A percentile compares a stretch with the other conserved stretches of the same genome.
Evolutionary conservation across 2,113 vertebrate genomes (phyloP).

Genomic region (Edolisoma coerulescens): DNA sequence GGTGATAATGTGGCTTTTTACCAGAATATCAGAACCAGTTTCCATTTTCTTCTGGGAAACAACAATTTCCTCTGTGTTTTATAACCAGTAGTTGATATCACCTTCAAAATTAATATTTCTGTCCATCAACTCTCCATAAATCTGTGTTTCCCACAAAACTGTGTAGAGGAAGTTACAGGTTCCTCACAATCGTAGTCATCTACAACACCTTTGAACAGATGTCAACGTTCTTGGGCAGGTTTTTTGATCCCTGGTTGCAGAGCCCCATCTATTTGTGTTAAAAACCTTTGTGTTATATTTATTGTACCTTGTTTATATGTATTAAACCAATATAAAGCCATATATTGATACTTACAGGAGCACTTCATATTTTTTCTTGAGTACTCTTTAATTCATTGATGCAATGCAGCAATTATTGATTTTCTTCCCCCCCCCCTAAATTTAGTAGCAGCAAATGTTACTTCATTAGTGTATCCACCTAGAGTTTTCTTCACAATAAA

Average conservation of each 20-base stretch:
- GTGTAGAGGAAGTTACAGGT: neutral
- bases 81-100: neutral
- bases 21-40: neutral
- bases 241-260: neutral
- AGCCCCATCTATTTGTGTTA: neutral
- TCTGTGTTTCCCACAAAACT: neutral
- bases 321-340: neutral
- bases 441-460: neutral
- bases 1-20: neutral
- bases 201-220: neutral
- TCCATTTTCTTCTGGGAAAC: neutral
- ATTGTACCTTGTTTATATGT: rapidly evolving
- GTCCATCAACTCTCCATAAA: neutral
- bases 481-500: neutral
- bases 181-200: neutral
- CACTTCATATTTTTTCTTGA: neutral
- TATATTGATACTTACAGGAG: neutral
- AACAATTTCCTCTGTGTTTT: neutral
- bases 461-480: neutral
- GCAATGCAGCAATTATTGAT: neutral
- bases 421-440: neutral
- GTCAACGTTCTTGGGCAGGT: neutral
- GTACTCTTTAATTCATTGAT: neutral
- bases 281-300: neutral
- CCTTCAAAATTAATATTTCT: neutral